These are phyloP conservation scores for Diachasmimorpha longicaudata DNA, from an alignment of 1,140 invertebrate species.

Conservation along the genomic window DNA sequence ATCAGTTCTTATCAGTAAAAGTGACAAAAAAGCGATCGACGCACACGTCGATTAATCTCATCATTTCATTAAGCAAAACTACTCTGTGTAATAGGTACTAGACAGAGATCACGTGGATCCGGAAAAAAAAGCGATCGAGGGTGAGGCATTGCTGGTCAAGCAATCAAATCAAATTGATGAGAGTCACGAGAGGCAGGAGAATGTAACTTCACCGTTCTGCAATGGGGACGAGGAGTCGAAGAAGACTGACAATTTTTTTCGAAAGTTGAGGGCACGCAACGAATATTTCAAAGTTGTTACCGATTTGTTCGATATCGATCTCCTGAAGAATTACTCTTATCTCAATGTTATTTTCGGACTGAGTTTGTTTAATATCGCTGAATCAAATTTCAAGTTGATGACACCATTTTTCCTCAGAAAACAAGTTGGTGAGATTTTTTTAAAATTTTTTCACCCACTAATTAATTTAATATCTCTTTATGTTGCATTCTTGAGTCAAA, in stretches of 20 bases:
- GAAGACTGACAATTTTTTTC: not conserved
- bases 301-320: constrained; percentile 69
- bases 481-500: no score
- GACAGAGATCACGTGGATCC: not conserved
- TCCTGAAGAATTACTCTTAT: constrained; percentile 71
- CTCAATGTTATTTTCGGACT: constrained; percentile 74
- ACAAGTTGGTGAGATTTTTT: constrained; percentile 65
- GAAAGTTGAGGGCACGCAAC: not conserved
- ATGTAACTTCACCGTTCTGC: not conserved
- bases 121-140: not conserved
- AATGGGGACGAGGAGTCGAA: not conserved
- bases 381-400: constrained; percentile 78
- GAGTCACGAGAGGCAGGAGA: not conserved
- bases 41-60: not conserved
- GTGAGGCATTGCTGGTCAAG: not conserved
- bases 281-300: constrained; percentile 47
- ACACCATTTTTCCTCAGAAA: constrained; percentile 73
- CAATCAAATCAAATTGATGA: not conserved
- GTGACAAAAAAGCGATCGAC: not conserved
- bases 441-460: not conserved
- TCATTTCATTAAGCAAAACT: not conserved
- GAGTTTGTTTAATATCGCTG: constrained; percentile 75
- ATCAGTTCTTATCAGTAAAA: not conserved
- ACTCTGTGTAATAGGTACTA: not conserved
- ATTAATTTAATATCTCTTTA: no score